phyloP scores from a whole-genome alignment of 2,113 vertebrate species.

The Pluvianellus socialis region DNA sequence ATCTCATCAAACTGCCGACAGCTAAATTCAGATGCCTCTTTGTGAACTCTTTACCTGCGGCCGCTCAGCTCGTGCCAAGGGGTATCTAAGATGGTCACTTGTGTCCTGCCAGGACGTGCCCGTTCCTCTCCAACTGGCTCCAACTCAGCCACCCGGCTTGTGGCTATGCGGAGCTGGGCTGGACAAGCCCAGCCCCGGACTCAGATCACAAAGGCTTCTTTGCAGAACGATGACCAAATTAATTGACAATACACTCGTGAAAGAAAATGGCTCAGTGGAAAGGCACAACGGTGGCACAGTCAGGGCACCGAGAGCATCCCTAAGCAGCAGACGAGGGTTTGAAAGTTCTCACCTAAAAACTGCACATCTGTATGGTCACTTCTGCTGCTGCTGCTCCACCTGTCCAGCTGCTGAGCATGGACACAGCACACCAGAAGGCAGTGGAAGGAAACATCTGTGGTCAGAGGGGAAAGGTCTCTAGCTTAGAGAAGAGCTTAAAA shows the following conservation, averaged over 20 bases:
- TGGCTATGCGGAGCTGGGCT: background rate
- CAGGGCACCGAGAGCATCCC: background rate
- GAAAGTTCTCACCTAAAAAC: background rate
- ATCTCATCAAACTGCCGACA: background rate
- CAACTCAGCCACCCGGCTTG: background rate
- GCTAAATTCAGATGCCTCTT: background rate
- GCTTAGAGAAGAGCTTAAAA: background rate
- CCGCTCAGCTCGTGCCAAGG: background rate
- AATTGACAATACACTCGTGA: rapidly evolving
- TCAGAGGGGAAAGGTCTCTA: background rate
- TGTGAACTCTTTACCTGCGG: background rate
- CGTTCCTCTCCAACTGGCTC: background rate
- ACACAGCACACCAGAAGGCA: background rate
- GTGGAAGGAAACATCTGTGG: background rate
- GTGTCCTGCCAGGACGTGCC: background rate
- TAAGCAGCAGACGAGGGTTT: background rate
- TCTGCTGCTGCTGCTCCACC: background rate
- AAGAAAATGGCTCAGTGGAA: background rate
- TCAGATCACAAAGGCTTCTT: background rate
- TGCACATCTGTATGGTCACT: rapidly evolving
- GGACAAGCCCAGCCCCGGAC: background rate
- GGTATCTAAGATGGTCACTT: rapidly evolving
- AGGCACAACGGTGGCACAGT: background rate
- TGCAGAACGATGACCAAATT: background rate
- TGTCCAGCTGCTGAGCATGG: background rate